These are phyloP conservation scores for Seladonia tumulorum DNA, from an alignment of 2,888 invertebrate genomes.

Conservation along the genomic window DNA sequence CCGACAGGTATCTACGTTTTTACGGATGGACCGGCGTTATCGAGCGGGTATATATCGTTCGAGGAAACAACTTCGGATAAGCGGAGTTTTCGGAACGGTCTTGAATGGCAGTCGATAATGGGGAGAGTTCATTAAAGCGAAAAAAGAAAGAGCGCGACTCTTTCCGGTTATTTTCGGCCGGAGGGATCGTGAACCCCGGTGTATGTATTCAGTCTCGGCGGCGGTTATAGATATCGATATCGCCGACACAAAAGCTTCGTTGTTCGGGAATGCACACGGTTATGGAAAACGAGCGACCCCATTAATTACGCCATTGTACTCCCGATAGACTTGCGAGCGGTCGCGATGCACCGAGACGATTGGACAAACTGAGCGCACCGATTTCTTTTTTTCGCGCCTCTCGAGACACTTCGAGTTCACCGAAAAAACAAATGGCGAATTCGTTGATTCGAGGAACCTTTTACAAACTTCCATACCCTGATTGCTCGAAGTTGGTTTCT, in stretches of 20 bases:
- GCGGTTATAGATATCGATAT: conserved; percentile 56
- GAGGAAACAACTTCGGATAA: conserved; percentile 2
- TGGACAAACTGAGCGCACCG: conserved; percentile 7
- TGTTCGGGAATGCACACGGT: conserved; percentile 51
- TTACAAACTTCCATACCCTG: not conserved
- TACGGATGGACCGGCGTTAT: not conserved
- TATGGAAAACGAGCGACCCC: conserved; percentile 60
- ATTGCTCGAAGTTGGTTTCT: too few species aligned
- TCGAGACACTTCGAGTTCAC: conserved; percentile 30
- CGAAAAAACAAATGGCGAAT: not conserved
- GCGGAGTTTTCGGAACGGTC: not conserved
- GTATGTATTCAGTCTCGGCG: conserved; percentile 33
- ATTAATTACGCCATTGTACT: conserved; percentile 66
- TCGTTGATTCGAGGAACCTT: not conserved
- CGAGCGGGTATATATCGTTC: not conserved
- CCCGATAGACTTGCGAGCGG: conserved; percentile 46
- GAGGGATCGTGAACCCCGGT: conserved; percentile 47
- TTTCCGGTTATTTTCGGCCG: conserved; percentile 55
- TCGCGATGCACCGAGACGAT: conserved; percentile 20
- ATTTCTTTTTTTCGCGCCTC: not conserved
- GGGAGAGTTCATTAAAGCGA: conserved; percentile 9
- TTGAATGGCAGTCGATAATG: conserved; percentile 17
- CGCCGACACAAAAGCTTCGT: conserved; percentile 58
- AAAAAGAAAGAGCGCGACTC: conserved; percentile 22
- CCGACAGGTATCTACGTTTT: not conserved